Conservation (phyloP, 2,888 invertebrate species). For the Drosophila tanythrix region DNA sequence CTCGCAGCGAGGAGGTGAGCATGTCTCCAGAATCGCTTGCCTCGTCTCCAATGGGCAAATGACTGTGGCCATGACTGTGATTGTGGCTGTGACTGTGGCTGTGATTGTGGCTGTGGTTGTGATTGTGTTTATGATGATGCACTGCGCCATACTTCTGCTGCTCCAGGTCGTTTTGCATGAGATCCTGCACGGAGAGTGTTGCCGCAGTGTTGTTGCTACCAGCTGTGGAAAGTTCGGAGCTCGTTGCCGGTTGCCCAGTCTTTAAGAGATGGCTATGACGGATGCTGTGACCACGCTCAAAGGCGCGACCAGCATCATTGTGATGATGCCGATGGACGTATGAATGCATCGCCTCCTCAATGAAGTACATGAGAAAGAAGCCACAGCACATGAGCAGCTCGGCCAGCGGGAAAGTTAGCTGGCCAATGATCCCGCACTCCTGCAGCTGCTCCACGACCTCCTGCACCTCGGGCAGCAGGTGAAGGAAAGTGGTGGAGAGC, state of each 20-base stretch:
- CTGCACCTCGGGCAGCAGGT: slow-evolving; percentile 91
- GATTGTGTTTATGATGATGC: slow-evolving; percentile 54
- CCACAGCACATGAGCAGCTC: slow-evolving; percentile 91
- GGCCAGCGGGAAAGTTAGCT: slow-evolving; percentile 88
- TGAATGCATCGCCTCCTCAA: slow-evolving; percentile 91
- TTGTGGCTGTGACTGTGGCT: slow-evolving; percentile 37
- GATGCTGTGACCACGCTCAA: slow-evolving; percentile 83
- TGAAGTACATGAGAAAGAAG: slow-evolving; percentile 91
- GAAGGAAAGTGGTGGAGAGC: slow-evolving; percentile 92
- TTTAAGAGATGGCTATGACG: slow-evolving; percentile 81
- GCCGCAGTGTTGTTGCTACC: slow-evolving; percentile 31
- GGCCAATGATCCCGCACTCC: slow-evolving; percentile 84
- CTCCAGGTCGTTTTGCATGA: slow-evolving; percentile 73
- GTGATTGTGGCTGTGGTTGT: slow-evolving; percentile 31
- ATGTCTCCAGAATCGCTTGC: slow-evolving; percentile 80
- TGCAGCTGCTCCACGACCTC: slow-evolving; percentile 88
- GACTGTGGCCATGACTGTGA: slow-evolving; percentile 65
- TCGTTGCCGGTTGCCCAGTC: slow-evolving; percentile 17
- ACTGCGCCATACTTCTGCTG: slow-evolving; percentile 66
- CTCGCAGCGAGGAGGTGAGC: slow-evolving; percentile 86
- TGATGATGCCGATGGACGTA: slow-evolving; percentile 87
- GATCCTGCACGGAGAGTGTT: slow-evolving; percentile 72
- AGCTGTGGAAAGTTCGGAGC: slow-evolving; percentile 13
- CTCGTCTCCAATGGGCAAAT: slow-evolving; percentile 75
- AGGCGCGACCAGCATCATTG: slow-evolving; percentile 75